phyloP scores from a whole-genome alignment of 1,140 invertebrate genomes.

The Lepidurus couesii region DNA sequence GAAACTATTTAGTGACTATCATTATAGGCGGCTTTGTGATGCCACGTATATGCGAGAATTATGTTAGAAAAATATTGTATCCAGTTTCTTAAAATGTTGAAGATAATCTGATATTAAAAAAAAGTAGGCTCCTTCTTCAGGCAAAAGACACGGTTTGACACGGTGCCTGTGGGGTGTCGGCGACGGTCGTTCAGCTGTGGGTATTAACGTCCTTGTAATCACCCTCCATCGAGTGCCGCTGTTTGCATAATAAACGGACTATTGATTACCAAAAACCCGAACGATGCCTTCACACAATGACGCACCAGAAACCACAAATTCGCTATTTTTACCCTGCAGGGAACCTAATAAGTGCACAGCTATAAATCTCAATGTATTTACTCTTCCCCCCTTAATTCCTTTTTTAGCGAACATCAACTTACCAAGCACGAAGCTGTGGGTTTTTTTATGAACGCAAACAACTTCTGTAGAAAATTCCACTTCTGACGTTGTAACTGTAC shows the following conservation, averaged over 20 bases:
- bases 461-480: too few species aligned
- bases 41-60: neutral
- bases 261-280: neutral
- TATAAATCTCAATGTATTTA: too few species aligned
- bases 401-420: too few species aligned
- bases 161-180: neutral
- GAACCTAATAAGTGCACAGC: too few species aligned
- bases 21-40: neutral
- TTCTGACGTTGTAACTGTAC: too few species aligned
- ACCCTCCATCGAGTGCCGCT: slow-evolving; percentile 5
- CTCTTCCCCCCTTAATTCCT: too few species aligned
- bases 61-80: neutral
- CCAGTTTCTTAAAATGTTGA: neutral
- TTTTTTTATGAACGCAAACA: too few species aligned
- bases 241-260: slow-evolving; percentile 10
- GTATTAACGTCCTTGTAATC: slow-evolving; percentile 13
- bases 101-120: neutral
- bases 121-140: neutral
- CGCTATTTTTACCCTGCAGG: too few species aligned
- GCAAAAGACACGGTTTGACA: neutral
- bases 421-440: too few species aligned
- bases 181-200: neutral
- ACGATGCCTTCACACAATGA: neutral
- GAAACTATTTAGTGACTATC: neutral
- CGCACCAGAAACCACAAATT: neutral